Conservation (phyloP, 1,140 invertebrate species). For the Caenorhabditis elegans region DNA sequence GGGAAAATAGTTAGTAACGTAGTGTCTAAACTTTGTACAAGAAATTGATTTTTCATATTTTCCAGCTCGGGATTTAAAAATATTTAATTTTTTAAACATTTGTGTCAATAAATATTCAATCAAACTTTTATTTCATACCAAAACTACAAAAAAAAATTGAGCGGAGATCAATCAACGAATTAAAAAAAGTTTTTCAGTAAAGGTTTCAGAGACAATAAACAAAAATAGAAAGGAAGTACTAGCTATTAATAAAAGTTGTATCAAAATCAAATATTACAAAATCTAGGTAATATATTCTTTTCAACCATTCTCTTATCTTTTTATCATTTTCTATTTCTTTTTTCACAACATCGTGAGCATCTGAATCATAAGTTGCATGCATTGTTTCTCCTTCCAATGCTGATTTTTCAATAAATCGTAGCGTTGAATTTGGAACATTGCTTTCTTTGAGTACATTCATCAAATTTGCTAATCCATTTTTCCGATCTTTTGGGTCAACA, state of each 20-base stretch:
- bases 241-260: neutral
- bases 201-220: too few species aligned
- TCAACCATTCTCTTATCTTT: neutral
- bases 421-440: neutral
- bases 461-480: neutral
- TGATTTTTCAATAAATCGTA: neutral
- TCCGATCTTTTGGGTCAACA: neutral
- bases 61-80: too few species aligned
- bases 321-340: neutral
- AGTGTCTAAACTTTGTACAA: too few species aligned
- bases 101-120: too few species aligned
- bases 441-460: neutral
- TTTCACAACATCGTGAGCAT: conserved; percentile 3
- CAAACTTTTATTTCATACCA: too few species aligned
- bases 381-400: neutral
- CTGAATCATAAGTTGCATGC: conserved; percentile 17
- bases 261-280: conserved; percentile 17
- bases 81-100: too few species aligned
- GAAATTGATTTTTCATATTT: too few species aligned
- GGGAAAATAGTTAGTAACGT: too few species aligned
- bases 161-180: too few species aligned
- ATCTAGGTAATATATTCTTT: conserved; percentile 6
- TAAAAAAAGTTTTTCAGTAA: too few species aligned
- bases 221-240: too few species aligned
- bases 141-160: neutral